Evolutionary conservation across 1,140 invertebrate genomes (phyloP), one percentile per base, ranked within the genome.

Genomic region (Micrasema longulum): DNA sequence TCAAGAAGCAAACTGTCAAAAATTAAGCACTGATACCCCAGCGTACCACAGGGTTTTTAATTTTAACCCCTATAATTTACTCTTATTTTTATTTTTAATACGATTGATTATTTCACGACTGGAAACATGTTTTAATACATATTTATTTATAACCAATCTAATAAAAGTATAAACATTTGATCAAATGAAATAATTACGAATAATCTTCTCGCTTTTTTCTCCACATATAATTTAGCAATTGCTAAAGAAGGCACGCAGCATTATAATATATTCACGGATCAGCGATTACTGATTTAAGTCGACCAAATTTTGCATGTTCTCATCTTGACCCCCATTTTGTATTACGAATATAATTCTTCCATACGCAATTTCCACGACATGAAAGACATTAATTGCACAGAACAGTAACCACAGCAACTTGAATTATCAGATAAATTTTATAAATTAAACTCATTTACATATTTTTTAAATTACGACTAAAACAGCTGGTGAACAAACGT

Each of bases 161-260:
- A 60, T 38, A 60, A 14, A 41, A 60, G 12, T 38, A 16, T 41
- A 41, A 60, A 60, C 55, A 60, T 60, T 35, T 60, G 55, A 20
- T 31, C 35, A 60, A 60, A 60, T 60, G 16, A 60, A 60, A 60
- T 41, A 38, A 41, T 60, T 60, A 60, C 31, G 55, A 60, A 60
- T 20, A 60, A 60, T 41, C 60, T 16, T 18, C 60, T 22, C 60
- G 22, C 31, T 64, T 64, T 47, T 41, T 45, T 63, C 67, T 60
- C 35, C 69, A 75, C 70, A 69, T 72, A 75, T 64, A 64, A 69
- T 63, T 72, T 75, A 75, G 74, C 74, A 75, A 75, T 75, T 75
- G 69, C 74, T 75, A 72, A 72, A 69, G 55, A 75, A 75, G 74
- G 74, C 74, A 75, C 74, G 69, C 74, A 75, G 74, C 74, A 62